Evolutionary conservation across 2,797 vertebrate genomes (phyloP).

Genomic region (Loriculus beryllinus): DNA sequence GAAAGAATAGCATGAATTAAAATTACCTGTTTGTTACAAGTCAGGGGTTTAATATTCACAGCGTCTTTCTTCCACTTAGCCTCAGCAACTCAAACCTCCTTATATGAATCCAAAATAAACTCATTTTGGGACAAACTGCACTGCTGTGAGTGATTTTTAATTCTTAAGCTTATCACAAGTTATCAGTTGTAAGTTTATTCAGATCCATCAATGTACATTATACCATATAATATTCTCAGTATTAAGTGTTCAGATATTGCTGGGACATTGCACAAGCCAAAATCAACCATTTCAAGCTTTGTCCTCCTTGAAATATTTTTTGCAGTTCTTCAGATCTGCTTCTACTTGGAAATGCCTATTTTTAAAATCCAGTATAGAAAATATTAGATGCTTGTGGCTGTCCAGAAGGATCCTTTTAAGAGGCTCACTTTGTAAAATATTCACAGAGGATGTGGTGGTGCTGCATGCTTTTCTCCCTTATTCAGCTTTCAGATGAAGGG

Average conservation of each 20-base stretch:
- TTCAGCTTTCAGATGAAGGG: background rate
- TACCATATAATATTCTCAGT: background rate
- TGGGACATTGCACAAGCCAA: background rate
- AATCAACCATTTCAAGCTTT: conserved; percentile 1
- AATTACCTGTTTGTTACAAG: background rate
- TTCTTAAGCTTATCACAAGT: background rate
- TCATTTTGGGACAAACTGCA: background rate
- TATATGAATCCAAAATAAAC: background rate
- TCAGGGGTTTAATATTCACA: background rate
- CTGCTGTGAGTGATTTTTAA: background rate
- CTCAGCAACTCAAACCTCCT: background rate
- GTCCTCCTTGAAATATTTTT: conserved; percentile 28
- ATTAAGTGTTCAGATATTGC: background rate
- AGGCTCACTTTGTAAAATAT: background rate
- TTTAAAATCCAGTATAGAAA: conserved; percentile 41
- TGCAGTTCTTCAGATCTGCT: conserved; percentile 15
- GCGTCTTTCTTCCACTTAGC: background rate
- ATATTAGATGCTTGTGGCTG: background rate
- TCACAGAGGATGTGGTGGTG: background rate
- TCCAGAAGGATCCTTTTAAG: conserved; percentile 30
- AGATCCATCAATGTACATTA: background rate
- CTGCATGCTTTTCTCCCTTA: background rate
- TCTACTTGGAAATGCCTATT: conserved; percentile 23
- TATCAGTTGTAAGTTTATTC: conserved; percentile 7
- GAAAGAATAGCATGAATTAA: background rate